Evolutionary conservation across 2,888 invertebrate species (phyloP), one percentile per base, ranked within the genome.

Genomic region (Pristionchus entomophagus): DNA sequence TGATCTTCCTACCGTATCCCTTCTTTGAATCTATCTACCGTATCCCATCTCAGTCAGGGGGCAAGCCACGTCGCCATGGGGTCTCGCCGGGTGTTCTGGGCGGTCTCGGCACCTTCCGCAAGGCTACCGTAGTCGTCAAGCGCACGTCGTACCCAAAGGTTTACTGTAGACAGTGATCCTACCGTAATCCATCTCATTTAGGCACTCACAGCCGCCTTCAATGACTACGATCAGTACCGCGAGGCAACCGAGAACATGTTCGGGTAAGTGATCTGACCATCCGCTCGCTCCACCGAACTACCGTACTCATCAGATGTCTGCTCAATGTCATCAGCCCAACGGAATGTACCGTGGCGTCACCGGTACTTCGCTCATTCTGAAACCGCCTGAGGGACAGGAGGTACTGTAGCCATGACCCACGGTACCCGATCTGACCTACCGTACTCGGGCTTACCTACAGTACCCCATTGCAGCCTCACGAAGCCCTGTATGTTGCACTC

Each of bases 101-200:
- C 6, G 69, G 69, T n/a, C n/a, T 69, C 38, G 69, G 69, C 69
- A 35, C 35, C 22, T 69, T 69, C 38, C 69, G 69, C 69, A 69
- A 69, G 69, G 69, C 69, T 38, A 69, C 69, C 35, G 22, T 38
- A 69, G 69, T 69, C 69, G 41, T 69, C 69, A 41, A 69, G 69
- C 69, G 69, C 22, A 69, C 69, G 38, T 38, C 69, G 19, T 69
- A 69, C 69, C 69, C 69, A 17, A 69, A 69, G 69, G 69, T 69
- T 38, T 38, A 69, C 41, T 22, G 69, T 69, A 45, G 35, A 22
- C 17, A 6, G n/a, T n/a, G 10, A 6, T 5, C 8, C 38, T 22
- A 35, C 41, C 41, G 69, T 69, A 17, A 2, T 22, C 38, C 69
- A 38, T 12, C 8, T 6, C 2, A 19, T 69, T 41, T n/a, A 69